Percentiles rank a stretch among this genome's conserved stretches.
Evolutionary conservation across 2,888 invertebrate genomes (phyloP).

Genomic region (Eupsilia transversa): DNA sequence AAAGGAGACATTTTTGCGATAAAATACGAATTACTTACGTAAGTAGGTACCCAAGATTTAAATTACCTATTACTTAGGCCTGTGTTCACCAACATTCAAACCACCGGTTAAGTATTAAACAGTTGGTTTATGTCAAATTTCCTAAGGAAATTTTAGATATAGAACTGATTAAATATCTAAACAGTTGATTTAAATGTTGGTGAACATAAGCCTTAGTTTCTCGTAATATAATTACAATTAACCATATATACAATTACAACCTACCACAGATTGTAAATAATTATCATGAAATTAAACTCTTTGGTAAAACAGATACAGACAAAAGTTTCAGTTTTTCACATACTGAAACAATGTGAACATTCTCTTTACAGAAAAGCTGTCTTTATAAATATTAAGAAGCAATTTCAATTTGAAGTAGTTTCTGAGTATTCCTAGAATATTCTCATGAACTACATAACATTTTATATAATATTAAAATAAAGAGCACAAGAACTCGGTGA

Average conservation of each 20-base stretch:
- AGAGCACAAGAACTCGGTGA: neutral
- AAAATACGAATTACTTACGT: slow-evolving; percentile 8
- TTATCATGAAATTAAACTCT: neutral
- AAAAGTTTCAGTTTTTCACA: neutral
- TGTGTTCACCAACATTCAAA: too few species aligned
- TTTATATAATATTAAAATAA: slow-evolving; percentile 16
- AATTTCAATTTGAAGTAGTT: neutral
- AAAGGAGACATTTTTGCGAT: neutral
- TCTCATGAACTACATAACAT: neutral
- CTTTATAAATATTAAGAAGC: neutral
- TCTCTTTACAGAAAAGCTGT: neutral
- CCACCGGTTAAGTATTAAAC: too few species aligned
- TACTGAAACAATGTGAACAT: neutral
- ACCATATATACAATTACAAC: too few species aligned
- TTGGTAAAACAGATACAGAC: neutral
- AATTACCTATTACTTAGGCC: neutral
- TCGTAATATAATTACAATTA: too few species aligned
- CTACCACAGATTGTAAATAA: neutral
- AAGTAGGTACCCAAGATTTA: too few species aligned
- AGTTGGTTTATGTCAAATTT: too few species aligned
- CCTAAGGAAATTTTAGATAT: too few species aligned
- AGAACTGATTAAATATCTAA: too few species aligned
- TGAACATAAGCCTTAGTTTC: too few species aligned
- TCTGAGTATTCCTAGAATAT: neutral
- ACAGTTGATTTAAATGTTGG: too few species aligned